Evolutionary conservation across 2,113 vertebrate species (phyloP), one percentile per base, ranked within the genome.

Genomic region (Trochalopteron elliotii): DNA sequence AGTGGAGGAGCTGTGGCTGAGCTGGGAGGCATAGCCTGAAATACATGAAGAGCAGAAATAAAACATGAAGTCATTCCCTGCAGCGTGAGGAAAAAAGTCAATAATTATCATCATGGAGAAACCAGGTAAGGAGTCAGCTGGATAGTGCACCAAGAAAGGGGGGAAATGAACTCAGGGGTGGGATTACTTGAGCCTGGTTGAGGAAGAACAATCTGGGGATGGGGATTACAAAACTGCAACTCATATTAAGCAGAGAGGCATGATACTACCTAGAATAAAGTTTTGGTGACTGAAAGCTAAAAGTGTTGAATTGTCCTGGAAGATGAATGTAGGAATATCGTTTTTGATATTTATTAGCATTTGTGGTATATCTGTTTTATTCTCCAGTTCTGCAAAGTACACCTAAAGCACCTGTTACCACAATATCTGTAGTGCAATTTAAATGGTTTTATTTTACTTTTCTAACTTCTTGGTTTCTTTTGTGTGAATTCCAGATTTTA

Each of bases 261-360:
- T 4, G 23, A 42, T 27, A 42, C 7, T 7, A 52, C 5, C 19
- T 49, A 53, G 20, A 81, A 53, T 13, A 78, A 77, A 49, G 4
- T 39, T 24, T 24, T 40, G 8, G 8, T 56, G 21, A 52, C 12
- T 17, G 28, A 69, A 47, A 72, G 16, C 5, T 60, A 40, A 80
- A 80, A 10, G 5, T 44, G 39, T 6, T 52, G 12, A 89, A 45
- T 12, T 56, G 4, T 80, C 37, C 24, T 59, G 40, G 28, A 81
- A 74, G 15, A 4, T 70, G 3, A 89, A 47, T 37, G 30, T 20
- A 53, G 10, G 12, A 70, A 57, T 53, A 70, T 0, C 0, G 1
- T 10, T 77, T 65, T n/a, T 87, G 1, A 49, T 57, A 22, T 44
- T 39, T 12, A 14, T 45, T 9, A 83, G 13, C 7, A 5, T 76